phyloP scores from a whole-genome alignment of 2,797 vertebrate genomes.

The Diplodus puntazzo region DNA sequence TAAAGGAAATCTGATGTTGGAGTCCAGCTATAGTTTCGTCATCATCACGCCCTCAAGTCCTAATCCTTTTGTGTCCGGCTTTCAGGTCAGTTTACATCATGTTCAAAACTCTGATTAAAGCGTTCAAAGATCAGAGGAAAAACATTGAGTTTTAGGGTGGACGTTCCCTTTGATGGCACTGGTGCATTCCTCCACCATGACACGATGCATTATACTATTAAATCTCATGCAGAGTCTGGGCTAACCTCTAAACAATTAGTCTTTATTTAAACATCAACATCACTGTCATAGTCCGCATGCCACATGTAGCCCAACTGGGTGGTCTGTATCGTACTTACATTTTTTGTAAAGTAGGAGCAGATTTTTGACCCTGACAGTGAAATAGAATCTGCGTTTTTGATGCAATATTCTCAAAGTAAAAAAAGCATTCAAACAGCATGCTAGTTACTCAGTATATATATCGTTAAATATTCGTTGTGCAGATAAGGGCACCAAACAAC shows the following conservation, averaged over 20 bases:
- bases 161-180: conserved; percentile 35
- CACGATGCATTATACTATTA: conserved; percentile 37
- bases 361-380: neutral
- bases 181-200: conserved; percentile 43
- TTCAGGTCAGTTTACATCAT: neutral
- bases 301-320: conserved; percentile 33
- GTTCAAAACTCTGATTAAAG: conserved; percentile 12
- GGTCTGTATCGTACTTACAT: conserved; percentile 12
- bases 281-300: conserved; percentile 24
- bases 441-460: neutral
- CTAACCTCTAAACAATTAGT: conserved; percentile 49
- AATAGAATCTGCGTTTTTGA: neutral
- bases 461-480: too few species aligned
- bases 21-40: neutral
- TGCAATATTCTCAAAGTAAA: neutral
- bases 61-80: neutral
- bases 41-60: neutral
- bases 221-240: conserved; percentile 37
- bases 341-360: conserved; percentile 5
- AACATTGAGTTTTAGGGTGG: conserved; percentile 31
- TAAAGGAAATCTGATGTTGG: neutral
- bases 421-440: neutral
- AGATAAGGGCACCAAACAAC: too few species aligned
- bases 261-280: conserved; percentile 41
- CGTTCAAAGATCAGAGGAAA: neutral